Percentiles rank a stretch among this genome's conserved stretches.
Evolutionary conservation across 2,888 invertebrate species (phyloP).

Genomic region (Ganaspis brasiliensis): DNA sequence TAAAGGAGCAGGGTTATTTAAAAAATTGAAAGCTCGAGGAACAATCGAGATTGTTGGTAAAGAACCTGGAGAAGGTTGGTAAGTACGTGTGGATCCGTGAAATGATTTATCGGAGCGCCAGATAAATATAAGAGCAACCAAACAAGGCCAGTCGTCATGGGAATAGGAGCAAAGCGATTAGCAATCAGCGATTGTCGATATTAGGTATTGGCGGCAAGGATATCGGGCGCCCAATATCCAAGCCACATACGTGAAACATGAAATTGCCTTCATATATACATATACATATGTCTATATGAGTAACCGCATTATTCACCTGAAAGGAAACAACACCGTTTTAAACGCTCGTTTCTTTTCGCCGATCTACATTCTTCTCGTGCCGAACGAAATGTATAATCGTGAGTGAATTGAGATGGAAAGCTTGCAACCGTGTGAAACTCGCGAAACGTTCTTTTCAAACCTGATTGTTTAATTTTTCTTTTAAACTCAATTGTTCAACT

Average conservation of each 20-base stretch:
- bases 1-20: neutral
- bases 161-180: constrained; percentile 41
- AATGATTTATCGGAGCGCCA: constrained; percentile 19
- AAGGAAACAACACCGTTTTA: constrained; percentile 23
- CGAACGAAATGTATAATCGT: constrained; percentile 29
- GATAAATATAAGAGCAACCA: neutral
- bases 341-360: constrained; percentile 39
- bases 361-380: constrained; percentile 53
- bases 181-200: constrained; percentile 28
- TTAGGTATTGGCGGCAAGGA: constrained; percentile 38
- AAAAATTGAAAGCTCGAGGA: neutral
- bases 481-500: too few relatives aligned
- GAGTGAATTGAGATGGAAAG: constrained; percentile 33
- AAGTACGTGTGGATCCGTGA: constrained; percentile 12
- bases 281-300: neutral
- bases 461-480: too few relatives aligned
- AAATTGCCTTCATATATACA: constrained; percentile 11
- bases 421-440: constrained; percentile 21
- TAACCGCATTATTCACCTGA: constrained; percentile 11
- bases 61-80: neutral
- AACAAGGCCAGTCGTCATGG: constrained; percentile 15
- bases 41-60: neutral
- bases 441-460: neutral
- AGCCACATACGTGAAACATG: neutral
- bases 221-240: neutral